Percentiles rank a stretch among this genome's conserved stretches.
Evolutionary conservation across 2,888 invertebrate genomes (phyloP).

Genomic region (Campopleginae sp.): DNA sequence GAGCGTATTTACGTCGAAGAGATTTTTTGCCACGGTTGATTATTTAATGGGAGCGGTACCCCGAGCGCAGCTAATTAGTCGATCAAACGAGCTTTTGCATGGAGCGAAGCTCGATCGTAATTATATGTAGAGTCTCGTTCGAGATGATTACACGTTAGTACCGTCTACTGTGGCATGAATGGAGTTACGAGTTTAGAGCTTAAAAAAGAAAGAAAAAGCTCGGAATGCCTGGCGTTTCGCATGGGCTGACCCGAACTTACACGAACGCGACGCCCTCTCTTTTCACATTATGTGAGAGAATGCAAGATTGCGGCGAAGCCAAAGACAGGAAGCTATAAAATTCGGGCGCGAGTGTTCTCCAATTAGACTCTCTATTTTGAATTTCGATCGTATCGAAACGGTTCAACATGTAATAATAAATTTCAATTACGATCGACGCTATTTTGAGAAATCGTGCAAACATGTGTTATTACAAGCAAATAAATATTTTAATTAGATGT

Average conservation of each 20-base stretch:
- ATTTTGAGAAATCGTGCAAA: neutral
- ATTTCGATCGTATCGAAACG: slow-evolving; percentile 40
- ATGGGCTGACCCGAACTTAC: slow-evolving; percentile 48
- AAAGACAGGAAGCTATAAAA: slow-evolving; percentile 54
- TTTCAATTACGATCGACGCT: slow-evolving; percentile 16
- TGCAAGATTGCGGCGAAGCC: neutral
- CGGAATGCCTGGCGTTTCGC: neutral
- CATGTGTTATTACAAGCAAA: neutral
- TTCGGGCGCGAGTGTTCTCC: slow-evolving; percentile 57
- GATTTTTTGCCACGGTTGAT: neutral
- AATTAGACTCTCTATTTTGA: slow-evolving; percentile 45
- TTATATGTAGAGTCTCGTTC: neutral
- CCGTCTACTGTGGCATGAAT: neutral
- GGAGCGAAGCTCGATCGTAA: neutral
- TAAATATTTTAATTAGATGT: neutral
- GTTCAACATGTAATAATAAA: neutral
- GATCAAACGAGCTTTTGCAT: neutral
- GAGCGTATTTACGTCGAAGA: neutral
- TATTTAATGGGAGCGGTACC: neutral
- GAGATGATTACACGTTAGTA: slow-evolving; percentile 1
- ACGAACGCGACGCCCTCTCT: slow-evolving; percentile 48
- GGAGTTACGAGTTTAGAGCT: neutral
- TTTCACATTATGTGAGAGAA: slow-evolving; percentile 2
- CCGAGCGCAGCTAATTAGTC: neutral
- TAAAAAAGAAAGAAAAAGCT: slow-evolving; percentile 35